Base-by-base conservation (phyloP, 1,140 invertebrate genomes). In the Drosophila carrolli region DNA sequence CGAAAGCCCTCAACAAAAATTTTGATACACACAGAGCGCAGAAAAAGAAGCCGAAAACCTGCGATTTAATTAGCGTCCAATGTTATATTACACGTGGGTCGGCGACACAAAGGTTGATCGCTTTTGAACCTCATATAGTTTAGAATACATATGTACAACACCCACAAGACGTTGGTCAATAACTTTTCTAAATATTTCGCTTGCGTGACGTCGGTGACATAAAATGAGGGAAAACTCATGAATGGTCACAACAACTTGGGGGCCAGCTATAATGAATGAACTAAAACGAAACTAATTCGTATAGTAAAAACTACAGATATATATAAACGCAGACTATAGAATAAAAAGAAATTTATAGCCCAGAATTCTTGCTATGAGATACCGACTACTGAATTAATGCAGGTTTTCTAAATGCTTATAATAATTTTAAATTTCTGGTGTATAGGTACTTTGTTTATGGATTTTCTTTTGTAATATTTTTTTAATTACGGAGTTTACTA, bases 1-100 rank as follows among this genome's bases (percentile, higher is more conserved):
- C 76, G 37, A 75, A 61, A 32, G 37, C 43, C 67, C 48, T 63
- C 50, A 74, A 72, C 70, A 55, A 41, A 40, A 58, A 48, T 56
- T 55, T 66, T 55, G 75, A 47, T 46, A 67, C 53, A 53, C 41
- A 44, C 62, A 57, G 11, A 37, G 19, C 11, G 41, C 27, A n/a
- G n/a, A 14, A 38, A 47, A 62, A 44, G 16, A 41, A 9, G 43
- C 32, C 37, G 10, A 19, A 68, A 46, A n/a, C n/a, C 37, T 6
- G 53, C 43, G 13, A 43, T 50, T 50, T 48, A 76, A 88, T 88
- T 88, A 88, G 55, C 84, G 75, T 40, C 72, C 63, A 32, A 47
- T 60, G 56, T 71, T 83, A 71, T 74, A 47, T 41, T 66, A 72
- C 79, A 86, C 79, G 80, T 88, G 71, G 76, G 82, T 83, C 62